Base-by-base conservation (phyloP, 2,113 vertebrate species). In the Lathamus discolor region DNA sequence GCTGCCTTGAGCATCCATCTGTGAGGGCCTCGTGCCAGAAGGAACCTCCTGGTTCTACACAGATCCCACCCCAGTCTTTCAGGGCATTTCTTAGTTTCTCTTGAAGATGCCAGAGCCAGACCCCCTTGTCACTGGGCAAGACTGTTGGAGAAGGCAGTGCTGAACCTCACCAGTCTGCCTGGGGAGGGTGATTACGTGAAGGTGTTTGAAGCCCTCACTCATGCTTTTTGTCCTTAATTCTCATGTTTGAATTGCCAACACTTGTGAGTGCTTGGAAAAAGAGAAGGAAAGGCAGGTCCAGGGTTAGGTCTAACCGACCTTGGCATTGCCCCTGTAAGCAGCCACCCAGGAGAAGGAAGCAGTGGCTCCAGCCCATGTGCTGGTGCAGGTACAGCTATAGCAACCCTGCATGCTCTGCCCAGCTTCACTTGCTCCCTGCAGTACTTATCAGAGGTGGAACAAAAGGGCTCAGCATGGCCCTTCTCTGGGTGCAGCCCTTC, bases 351-450 rank as follows among this genome's bases (percentile, higher is more conserved):
- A 89, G 55, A 89, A 79, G 83, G 59, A 31, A 93, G 64, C 82
- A 94, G 92, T 88, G 96, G 88, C 91, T 75, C 52, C 49, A 61
- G 68, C 75, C 80, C 55, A 18, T 90, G 77, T 88, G 85, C 88
- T 95, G 91, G 43, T 68, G 74, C 77, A 39, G 59, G 31, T 22
- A 9, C 19, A 63, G 89, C 41, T 16, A 7, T 4, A 84, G 27
- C 84, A 79, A 35, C 79, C 63, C 67, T 73, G 79, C 70, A 68
- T 46, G 7, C 11, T 29, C 51, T 73, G 73, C 70, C 67, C 5
- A 10, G 49, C 81, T 59, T 87, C 57, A 63, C 78, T 86, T 70
- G 68, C 57, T 68, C 59, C 19, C 84, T 59, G 44, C 63, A 73
- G 49, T 22, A 63, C n/a, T 73, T 61, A 76, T 79, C 41, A 7